Base-by-base conservation (phyloP, 2,888 invertebrate genomes). In the Trichogramma dendrolimi region DNA sequence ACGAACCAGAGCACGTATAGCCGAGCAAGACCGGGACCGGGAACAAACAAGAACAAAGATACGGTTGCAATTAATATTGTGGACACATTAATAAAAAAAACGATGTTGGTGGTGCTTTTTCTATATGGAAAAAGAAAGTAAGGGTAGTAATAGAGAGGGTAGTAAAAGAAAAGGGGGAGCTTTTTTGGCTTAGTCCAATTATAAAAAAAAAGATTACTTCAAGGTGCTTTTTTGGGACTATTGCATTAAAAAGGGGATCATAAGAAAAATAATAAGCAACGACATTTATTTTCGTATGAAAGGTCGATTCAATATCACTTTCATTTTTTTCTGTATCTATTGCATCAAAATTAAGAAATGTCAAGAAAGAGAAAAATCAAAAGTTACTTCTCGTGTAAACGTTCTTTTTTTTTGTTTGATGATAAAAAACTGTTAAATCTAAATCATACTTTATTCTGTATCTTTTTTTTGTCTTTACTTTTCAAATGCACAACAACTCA, bases 11-110 rank as follows among this genome's bases (percentile, higher is more conserved):
- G 79, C 79, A 79, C 77, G 74, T 76, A 77, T 78, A 78, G 78
- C 78, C 78, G 77, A 79, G 78, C 77, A 78, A 79, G 78, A 70
- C 68, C 79, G 79, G 79, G 79, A 79, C 79, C 79, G 79, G 78
- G 79, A 79, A 79, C 79, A 79, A 79, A 79, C 79, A 79, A 79
- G 79, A 79, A 79, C 79, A 79, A 78, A 79, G 78, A 79, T 79
- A 79, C 79, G 79, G 73, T 78, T 79, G 77, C 77, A 76, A 79
- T 79, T 79, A 79, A 79, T 79, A 78, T 75, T 78, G 76, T 77
- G 78, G 78, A 77, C 75, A 79, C 76, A 79, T 79, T 79, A 78
- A 77, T 79, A 72, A 27, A 27, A 14, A 27, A 27, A 27, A 75
- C 77, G 75, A 75, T 77, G 74, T 75, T 77, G 74, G 72, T 77